These are phyloP conservation scores for Steinernema hermaphroditum DNA, from an alignment of 2,888 invertebrate species.

Conservation along the genomic window DNA sequence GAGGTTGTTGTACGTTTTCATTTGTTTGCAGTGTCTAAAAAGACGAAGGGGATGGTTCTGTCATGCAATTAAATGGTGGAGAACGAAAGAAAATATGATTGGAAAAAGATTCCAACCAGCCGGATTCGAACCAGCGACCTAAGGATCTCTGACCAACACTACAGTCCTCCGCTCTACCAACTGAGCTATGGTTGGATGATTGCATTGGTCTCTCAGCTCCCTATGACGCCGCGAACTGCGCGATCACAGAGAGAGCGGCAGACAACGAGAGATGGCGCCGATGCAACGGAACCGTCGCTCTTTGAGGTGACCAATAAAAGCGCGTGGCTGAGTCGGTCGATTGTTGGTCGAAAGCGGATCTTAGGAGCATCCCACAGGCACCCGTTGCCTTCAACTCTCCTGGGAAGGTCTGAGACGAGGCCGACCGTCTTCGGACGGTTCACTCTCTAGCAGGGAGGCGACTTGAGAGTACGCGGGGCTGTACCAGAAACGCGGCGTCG, in stretches of 20 bases:
- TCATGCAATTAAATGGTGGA: neutral
- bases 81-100: too few species aligned
- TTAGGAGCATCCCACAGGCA: conserved; percentile 13
- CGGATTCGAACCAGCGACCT: conserved; percentile 45
- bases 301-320: neutral
- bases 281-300: neutral
- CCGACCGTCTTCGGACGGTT: neutral
- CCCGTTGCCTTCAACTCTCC: conserved; percentile 6
- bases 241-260: neutral
- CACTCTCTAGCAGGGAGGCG: conserved; percentile 25
- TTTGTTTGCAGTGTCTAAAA: neutral
- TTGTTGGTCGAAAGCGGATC: conserved; percentile 24
- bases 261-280: conserved; percentile 1
- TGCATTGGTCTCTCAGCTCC: too few species aligned
- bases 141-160: conserved; percentile 35
- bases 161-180: conserved; percentile 43
- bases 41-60: neutral
- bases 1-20: neutral
- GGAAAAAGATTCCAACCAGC: conserved; percentile 32
- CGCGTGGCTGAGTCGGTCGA: neutral
- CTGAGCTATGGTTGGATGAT: conserved; percentile 35
- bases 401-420: conserved; percentile 32
- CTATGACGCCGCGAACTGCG: too few species aligned
- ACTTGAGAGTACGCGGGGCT: conserved; percentile 9
- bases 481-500: conserved; percentile 28